phyloP scores from a whole-genome alignment of 2,888 invertebrate genomes.

The Nymphalis polychloros region DNA sequence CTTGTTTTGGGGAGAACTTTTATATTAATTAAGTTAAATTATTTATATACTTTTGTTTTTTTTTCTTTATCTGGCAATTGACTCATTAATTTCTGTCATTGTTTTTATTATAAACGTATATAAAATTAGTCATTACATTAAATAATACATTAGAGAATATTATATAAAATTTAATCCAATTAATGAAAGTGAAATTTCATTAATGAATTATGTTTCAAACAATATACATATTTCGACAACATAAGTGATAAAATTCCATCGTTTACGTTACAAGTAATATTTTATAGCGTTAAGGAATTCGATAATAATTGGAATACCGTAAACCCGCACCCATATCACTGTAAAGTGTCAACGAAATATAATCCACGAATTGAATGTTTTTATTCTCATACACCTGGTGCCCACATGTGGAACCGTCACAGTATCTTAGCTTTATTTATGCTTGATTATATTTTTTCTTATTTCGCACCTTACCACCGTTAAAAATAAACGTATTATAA shows the following conservation, averaged over 20 bases:
- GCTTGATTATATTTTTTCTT: neutral
- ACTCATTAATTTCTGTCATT: no score
- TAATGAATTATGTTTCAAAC: neutral
- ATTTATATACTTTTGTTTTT: no score
- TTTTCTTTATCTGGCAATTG: no score
- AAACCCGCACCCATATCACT: slow-evolving; percentile 57
- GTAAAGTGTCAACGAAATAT: slow-evolving; percentile 53
- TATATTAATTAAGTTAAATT: no score
- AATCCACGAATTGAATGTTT: slow-evolving; percentile 51
- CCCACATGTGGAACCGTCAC: neutral
- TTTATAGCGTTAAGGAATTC: slow-evolving; percentile 32
- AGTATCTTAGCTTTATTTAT: neutral
- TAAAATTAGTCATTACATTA: no score
- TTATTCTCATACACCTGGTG: slow-evolving; percentile 43
- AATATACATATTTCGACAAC: neutral
- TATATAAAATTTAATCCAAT: no score
- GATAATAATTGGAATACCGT: slow-evolving; percentile 42
- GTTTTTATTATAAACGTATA: no score
- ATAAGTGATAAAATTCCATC: slow-evolving; percentile 14
- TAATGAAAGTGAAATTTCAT: no score
- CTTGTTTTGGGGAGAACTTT: no score
- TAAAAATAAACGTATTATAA: no score
- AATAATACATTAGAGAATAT: no score
- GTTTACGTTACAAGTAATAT: slow-evolving; percentile 29
- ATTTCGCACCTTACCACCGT: no score